Conservation (phyloP, 1,140 invertebrate genomes). For the Papilio glaucus region DNA sequence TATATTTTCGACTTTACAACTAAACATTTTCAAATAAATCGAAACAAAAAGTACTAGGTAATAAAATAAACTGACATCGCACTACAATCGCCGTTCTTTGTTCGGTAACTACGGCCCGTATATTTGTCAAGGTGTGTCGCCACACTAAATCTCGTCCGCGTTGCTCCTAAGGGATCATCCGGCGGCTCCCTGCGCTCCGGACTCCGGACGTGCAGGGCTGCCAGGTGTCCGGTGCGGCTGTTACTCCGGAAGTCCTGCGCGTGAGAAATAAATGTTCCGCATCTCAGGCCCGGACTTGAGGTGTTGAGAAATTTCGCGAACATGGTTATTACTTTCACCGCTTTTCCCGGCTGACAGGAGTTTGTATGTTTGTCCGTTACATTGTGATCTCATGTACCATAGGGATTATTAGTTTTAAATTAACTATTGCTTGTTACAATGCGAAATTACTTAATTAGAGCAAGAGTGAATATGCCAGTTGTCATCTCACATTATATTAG, state of each 20-base stretch:
- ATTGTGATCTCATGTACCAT: too few species aligned
- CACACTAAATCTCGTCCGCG: conserved; percentile 57
- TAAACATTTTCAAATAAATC: too few species aligned
- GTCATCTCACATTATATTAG: too few species aligned
- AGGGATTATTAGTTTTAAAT: too few species aligned
- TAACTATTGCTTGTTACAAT: too few species aligned
- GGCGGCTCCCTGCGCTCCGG: conserved; percentile 54
- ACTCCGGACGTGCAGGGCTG: conserved; percentile 22
- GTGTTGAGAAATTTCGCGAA: neutral
- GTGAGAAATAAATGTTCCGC: conserved; percentile 25
- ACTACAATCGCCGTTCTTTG: neutral
- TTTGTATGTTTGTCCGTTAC: too few species aligned
- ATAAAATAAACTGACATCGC: neutral
- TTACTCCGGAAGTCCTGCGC: conserved; percentile 12
- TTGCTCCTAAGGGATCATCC: conserved; percentile 62
- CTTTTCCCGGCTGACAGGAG: too few species aligned
- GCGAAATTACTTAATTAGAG: too few species aligned
- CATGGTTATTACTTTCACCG: too few species aligned
- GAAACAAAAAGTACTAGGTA: neutral
- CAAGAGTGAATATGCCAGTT: too few species aligned
- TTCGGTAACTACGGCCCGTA: conserved; percentile 30
- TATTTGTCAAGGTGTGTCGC: conserved; percentile 45
- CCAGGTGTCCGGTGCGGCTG: neutral
- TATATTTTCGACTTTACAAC: too few species aligned
- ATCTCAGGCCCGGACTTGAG: neutral